phyloP scores from a whole-genome alignment of 2,113 vertebrate species.

The Miniopterus natalensis region DNA sequence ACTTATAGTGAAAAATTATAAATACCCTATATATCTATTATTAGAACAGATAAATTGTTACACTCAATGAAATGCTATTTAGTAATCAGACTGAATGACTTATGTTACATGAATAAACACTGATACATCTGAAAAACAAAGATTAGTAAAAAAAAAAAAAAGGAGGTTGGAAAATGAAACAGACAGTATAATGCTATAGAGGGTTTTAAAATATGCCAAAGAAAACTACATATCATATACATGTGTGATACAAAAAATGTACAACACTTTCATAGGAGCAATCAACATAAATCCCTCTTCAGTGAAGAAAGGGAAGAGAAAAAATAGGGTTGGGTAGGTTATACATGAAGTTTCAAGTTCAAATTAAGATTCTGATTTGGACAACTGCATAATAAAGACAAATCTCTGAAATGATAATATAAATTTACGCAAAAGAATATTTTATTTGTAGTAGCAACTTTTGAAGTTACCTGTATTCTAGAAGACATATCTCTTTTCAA shows the following conservation, averaged over 20 bases:
- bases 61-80: slow-evolving; percentile 14
- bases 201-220: slow-evolving; percentile 21
- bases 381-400: not conserved
- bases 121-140: not conserved
- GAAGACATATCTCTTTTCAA: not conserved
- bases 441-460: slow-evolving; percentile 29
- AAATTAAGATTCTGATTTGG: not conserved
- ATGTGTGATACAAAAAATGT: not conserved
- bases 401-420: not conserved
- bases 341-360: not conserved
- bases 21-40: not conserved
- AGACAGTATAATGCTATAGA: not conserved
- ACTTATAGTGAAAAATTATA: not conserved
- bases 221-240: not conserved
- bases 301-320: not conserved
- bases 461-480: not conserved
- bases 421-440: not conserved
- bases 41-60: not conserved
- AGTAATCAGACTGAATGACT: not conserved
- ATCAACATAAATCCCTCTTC: not conserved
- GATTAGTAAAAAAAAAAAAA: not conserved
- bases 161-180: not conserved
- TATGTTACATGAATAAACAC: not conserved
- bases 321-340: not conserved
- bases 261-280: not conserved